Conservation (phyloP, 2,888 invertebrate genomes). For the Pomacea canaliculata region DNA sequence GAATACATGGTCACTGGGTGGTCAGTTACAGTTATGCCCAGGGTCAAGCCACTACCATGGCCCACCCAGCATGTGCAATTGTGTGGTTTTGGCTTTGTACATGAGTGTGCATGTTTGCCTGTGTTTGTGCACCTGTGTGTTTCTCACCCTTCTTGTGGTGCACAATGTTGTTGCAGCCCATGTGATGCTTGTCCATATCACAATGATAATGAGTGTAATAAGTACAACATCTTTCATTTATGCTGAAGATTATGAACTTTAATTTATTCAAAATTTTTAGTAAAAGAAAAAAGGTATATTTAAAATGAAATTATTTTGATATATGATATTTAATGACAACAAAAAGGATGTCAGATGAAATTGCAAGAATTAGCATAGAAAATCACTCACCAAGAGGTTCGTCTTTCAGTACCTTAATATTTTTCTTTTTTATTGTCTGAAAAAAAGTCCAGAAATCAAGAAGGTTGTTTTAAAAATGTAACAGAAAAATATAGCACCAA, state of each 20-base stretch:
- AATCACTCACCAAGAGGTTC: slow-evolving; percentile 56
- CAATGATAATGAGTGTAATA: neutral
- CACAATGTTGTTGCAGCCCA: too few species aligned
- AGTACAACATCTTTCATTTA: neutral
- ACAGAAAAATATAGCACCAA: too few species aligned
- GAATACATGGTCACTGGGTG: too few species aligned
- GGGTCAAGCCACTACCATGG: too few species aligned
- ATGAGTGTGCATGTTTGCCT: too few species aligned
- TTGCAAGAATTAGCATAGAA: too few species aligned
- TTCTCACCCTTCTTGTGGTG: neutral
- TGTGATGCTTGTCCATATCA: too few species aligned
- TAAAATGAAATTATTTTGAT: neutral
- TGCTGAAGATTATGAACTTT: neutral
- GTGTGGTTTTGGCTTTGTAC: too few species aligned
- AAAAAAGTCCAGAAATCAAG: slow-evolving; percentile 4
- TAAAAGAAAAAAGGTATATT: neutral
- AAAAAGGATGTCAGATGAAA: neutral
- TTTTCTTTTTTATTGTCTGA: slow-evolving; percentile 47
- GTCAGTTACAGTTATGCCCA: too few species aligned
- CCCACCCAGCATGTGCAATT: too few species aligned
- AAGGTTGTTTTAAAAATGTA: too few species aligned
- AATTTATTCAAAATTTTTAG: too few species aligned
- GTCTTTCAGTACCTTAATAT: slow-evolving; percentile 61
- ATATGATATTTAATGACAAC: neutral
- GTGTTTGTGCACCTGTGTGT: neutral